Percentiles rank a stretch among this genome's conserved stretches.
phyloP scores from a whole-genome alignment of 2,888 invertebrate genomes.

The Thymelicus lineola region DNA sequence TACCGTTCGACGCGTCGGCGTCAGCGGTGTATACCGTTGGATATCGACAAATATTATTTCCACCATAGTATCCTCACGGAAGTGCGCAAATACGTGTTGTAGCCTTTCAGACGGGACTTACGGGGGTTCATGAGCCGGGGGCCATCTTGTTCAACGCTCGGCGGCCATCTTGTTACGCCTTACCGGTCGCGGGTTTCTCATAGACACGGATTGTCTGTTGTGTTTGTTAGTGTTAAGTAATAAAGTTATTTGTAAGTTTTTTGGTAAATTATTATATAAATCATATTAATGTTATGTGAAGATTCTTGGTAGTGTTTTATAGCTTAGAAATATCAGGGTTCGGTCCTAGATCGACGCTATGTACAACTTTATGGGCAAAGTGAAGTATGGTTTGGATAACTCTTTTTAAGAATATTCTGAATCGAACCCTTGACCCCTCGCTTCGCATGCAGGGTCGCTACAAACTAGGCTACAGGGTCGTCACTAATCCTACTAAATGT shows the following conservation, averaged over 20 bases:
- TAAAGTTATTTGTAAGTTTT: too few relatives aligned
- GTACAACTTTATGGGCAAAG: too few relatives aligned
- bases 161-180: not conserved
- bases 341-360: too few relatives aligned
- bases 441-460: too few relatives aligned
- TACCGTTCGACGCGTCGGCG: not conserved
- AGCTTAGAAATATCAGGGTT: too few relatives aligned
- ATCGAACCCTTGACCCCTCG: too few relatives aligned
- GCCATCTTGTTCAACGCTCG: not conserved
- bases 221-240: not conserved
- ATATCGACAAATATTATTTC: slow-evolving; percentile 13
- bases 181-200: not conserved
- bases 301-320: not conserved
- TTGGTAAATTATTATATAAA: too few relatives aligned
- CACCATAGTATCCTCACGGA: slow-evolving; percentile 2
- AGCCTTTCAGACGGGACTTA: slow-evolving; percentile 21
- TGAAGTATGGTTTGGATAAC: too few relatives aligned
- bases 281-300: too few relatives aligned
- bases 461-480: too few relatives aligned
- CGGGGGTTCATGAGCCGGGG: slow-evolving; percentile 9
- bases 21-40: not conserved
- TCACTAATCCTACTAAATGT: too few relatives aligned
- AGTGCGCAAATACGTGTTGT: slow-evolving; percentile 12
- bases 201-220: not conserved
- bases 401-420: too few relatives aligned